Percentiles rank a stretch among this genome's conserved stretches.
Evolutionary conservation across 2,797 vertebrate genomes (phyloP).

Genomic region (Rhinatrema bivittatum): DNA sequence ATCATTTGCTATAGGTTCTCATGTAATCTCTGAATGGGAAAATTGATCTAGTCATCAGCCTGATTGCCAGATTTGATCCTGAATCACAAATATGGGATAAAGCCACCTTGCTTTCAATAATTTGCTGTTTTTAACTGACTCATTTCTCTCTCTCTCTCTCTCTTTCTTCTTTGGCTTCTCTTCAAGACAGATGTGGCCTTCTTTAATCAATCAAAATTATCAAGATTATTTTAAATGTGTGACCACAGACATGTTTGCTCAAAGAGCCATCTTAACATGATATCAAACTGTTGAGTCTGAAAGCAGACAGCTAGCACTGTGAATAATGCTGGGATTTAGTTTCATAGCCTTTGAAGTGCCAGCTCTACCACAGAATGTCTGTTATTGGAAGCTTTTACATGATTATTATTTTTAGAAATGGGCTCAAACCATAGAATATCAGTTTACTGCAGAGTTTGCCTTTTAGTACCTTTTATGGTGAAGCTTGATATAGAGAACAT

Average conservation of each 20-base stretch:
- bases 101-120: too few relatives aligned
- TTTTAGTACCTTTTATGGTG: slow-evolving; percentile 59
- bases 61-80: too few relatives aligned
- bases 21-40: too few relatives aligned
- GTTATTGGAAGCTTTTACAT: slow-evolving; percentile 46
- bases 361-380: slow-evolving; percentile 34
- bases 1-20: too few relatives aligned
- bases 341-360: slow-evolving; percentile 44
- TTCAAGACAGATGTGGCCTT: too few relatives aligned
- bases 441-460: slow-evolving; percentile 48
- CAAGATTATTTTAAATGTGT: too few relatives aligned
- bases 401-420: slow-evolving; percentile 51
- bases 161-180: too few relatives aligned
- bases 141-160: too few relatives aligned
- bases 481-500: slow-evolving; percentile 59
- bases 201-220: too few relatives aligned
- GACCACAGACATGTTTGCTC: neutral
- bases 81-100: too few relatives aligned
- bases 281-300: slow-evolving; percentile 27
- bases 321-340: slow-evolving; percentile 25
- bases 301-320: slow-evolving; percentile 7
- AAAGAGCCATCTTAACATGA: neutral
- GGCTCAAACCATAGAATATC: slow-evolving; percentile 53
- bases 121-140: too few relatives aligned
- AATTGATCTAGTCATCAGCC: too few relatives aligned